Evolutionary conservation across 2,113 vertebrate genomes (phyloP).

Genomic region (Aspidoscelis tigris): DNA sequence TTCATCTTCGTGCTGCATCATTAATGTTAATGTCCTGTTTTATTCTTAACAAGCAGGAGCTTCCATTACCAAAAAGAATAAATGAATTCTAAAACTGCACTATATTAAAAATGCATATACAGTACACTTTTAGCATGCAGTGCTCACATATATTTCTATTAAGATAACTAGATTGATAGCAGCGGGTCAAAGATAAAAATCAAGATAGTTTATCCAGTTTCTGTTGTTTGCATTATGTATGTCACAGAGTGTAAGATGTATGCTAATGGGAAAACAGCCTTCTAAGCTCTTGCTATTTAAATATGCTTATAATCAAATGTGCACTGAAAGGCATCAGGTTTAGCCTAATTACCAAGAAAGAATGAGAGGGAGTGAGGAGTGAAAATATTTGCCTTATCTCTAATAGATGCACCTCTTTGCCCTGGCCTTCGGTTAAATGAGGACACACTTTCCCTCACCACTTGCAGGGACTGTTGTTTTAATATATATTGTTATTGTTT

Average conservation of each 20-base stretch:
- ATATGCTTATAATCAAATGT: conserved; percentile 2
- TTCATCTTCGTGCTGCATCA: conserved; percentile 60
- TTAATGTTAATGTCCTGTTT: conserved; percentile 67
- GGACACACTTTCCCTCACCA: too few species aligned
- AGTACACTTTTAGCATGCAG: neutral
- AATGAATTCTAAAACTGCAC: conserved; percentile 65
- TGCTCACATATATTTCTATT: neutral
- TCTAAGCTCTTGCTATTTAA: conserved; percentile 40
- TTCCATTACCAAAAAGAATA: conserved; percentile 65
- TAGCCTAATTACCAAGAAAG: neutral
- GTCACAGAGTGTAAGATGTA: conserved; percentile 17
- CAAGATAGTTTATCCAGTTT: conserved; percentile 8
- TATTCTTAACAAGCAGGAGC: conserved; percentile 51
- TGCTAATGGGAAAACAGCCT: conserved; percentile 29
- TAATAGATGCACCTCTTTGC: neutral
- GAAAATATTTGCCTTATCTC: neutral
- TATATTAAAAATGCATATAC: conserved; percentile 44
- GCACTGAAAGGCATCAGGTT: neutral
- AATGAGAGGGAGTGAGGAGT: too few species aligned
- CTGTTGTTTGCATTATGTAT: conserved; percentile 12
- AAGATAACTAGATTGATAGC: conserved; percentile 6
- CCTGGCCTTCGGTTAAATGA: too few species aligned
- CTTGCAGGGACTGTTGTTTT: too few species aligned
- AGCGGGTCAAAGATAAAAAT: conserved; percentile 1
- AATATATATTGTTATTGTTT: too few species aligned